Conservation (phyloP, 2,797 vertebrate species). For the Gymnothorax reevesii region DNA sequence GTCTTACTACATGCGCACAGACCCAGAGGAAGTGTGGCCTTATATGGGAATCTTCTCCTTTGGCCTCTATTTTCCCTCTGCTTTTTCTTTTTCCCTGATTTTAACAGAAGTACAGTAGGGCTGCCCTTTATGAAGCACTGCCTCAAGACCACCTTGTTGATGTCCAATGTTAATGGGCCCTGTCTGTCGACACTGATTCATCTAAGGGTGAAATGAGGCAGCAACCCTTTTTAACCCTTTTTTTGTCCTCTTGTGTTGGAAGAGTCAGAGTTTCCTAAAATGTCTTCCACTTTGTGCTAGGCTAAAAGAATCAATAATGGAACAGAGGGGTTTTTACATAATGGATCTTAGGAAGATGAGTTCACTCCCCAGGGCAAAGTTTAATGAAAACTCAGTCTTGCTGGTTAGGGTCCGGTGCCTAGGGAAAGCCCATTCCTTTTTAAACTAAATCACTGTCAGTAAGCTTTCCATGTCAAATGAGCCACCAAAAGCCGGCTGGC, state of each 20-base stretch:
- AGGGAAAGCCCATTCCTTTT: slow-evolving; percentile 15
- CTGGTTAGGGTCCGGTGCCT: slow-evolving; percentile 55
- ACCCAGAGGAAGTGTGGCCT: slow-evolving; percentile 85
- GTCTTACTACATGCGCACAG: slow-evolving; percentile 76
- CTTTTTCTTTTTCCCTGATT: slow-evolving; percentile 28
- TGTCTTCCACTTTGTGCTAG: slow-evolving; percentile 18
- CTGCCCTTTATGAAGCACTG: slow-evolving; percentile 49
- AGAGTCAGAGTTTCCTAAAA: slow-evolving; percentile 17
- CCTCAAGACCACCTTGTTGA: slow-evolving; percentile 36
- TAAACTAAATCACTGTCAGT: slow-evolving; percentile 6
- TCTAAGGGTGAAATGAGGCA: slow-evolving; percentile 40
- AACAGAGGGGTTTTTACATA: slow-evolving; percentile 27
- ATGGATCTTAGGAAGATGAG: slow-evolving; percentile 52
- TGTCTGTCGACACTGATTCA: slow-evolving; percentile 56
- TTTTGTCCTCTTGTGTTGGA: slow-evolving; percentile 13
- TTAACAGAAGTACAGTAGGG: slow-evolving; percentile 61
- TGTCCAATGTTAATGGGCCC: slow-evolving; percentile 48
- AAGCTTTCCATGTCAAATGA: background rate
- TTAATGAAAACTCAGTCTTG: slow-evolving; percentile 64
- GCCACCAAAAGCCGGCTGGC: slow-evolving; percentile 14
- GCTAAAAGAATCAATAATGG: slow-evolving; percentile 26
- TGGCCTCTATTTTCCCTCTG: slow-evolving; percentile 40
- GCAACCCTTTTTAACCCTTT: slow-evolving; percentile 33
- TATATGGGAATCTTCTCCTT: slow-evolving; percentile 84
- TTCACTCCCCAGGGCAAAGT: slow-evolving; percentile 50